phyloP scores from a whole-genome alignment of 2,797 vertebrate species.

The Erpetoichthys calabaricus region DNA sequence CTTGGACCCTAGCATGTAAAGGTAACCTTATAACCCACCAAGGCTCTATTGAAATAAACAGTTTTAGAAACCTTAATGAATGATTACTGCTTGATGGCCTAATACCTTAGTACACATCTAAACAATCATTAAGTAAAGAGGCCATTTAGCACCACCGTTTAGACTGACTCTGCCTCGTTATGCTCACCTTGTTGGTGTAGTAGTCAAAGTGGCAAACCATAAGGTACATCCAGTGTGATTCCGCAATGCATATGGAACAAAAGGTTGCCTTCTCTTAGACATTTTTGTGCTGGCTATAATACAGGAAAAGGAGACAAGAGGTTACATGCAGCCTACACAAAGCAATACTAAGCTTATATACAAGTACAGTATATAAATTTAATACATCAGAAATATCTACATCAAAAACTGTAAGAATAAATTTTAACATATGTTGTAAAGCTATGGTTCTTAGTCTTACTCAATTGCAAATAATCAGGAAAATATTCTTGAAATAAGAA shows the following conservation, averaged over 20 bases:
- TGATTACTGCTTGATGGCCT: too few species aligned
- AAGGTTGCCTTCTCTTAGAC: slow-evolving; percentile 82
- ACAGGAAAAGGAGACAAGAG: slow-evolving; percentile 10
- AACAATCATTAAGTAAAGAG: neutral
- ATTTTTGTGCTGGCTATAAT: slow-evolving; percentile 63
- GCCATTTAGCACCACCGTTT: neutral
- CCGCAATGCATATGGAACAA: slow-evolving; percentile 82
- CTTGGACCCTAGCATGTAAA: too few species aligned
- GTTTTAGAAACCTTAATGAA: too few species aligned
- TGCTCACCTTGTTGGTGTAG: slow-evolving; percentile 84
- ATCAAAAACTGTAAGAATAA: neutral
- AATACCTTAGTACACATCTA: too few species aligned
- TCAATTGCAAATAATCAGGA: too few species aligned
- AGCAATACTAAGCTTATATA: too few species aligned
- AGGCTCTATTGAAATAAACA: too few species aligned
- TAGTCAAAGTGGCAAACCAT: slow-evolving; percentile 89
- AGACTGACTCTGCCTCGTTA: neutral
- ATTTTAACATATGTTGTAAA: too few species aligned
- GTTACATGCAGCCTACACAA: neutral
- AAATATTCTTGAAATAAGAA: too few species aligned
- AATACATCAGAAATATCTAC: neutral
- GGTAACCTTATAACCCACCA: too few species aligned
- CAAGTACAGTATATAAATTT: neutral
- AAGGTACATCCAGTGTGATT: slow-evolving; percentile 92
- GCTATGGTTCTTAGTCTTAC: too few species aligned